Evolutionary conservation across 2,113 vertebrate genomes (phyloP).

Genomic region (Peromyscus polionotus): DNA sequence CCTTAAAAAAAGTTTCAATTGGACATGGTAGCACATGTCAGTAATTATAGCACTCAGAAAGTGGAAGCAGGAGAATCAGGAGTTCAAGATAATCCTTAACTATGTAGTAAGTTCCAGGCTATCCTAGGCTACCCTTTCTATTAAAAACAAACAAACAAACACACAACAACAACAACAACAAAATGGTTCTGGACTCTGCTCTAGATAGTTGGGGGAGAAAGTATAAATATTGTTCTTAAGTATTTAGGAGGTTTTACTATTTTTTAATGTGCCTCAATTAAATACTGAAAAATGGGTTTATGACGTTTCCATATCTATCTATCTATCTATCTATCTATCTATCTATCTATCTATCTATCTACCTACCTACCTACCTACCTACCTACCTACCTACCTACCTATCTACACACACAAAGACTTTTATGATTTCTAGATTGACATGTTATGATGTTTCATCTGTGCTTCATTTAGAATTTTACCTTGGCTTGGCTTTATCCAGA

Average conservation of each 20-base stretch:
- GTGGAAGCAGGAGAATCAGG: neutral
- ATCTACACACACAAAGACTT: neutral
- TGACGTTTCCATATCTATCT: neutral
- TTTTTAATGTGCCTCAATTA: neutral
- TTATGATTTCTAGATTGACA: neutral
- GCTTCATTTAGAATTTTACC: constrained; percentile 23
- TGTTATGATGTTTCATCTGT: constrained; percentile 12
- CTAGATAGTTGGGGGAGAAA: neutral
- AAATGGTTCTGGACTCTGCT: neutral
- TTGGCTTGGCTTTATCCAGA: constrained; percentile 34
- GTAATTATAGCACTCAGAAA: neutral
- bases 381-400: no score
- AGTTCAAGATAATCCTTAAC: neutral
- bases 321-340: no score
- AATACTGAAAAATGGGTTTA: neutral
- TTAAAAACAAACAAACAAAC: neutral
- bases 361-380: no score
- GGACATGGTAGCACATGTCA: neutral
- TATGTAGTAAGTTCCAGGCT: neutral
- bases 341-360: no score
- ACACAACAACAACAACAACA: neutral
- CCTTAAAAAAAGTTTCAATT: neutral
- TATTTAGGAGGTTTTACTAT: neutral
- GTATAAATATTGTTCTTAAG: neutral
- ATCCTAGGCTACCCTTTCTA: neutral